phyloP scores from a whole-genome alignment of 1,140 invertebrate genomes.

The Cepaea nemoralis region DNA sequence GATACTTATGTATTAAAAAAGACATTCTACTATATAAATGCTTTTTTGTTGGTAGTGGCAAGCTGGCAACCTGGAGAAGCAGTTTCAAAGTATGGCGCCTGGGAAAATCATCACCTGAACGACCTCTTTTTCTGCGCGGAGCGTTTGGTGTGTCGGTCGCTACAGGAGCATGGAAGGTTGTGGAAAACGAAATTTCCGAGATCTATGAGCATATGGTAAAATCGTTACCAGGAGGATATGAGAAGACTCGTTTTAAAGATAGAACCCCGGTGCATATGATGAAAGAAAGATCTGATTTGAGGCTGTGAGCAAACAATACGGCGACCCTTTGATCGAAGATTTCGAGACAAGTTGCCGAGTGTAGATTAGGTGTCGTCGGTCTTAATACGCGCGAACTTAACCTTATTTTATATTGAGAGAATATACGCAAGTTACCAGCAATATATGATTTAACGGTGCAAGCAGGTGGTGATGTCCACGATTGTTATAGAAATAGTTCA shows the following conservation, averaged over 20 bases:
- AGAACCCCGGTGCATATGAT: background rate
- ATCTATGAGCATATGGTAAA: background rate
- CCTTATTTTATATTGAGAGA: too few species aligned
- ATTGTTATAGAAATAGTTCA: too few species aligned
- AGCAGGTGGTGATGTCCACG: too few species aligned
- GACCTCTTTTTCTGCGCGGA: background rate
- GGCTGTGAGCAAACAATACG: conserved; percentile 7
- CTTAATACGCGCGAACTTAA: too few species aligned
- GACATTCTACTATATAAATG: too few species aligned
- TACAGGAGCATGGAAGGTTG: background rate
- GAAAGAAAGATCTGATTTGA: background rate
- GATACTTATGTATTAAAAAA: too few species aligned
- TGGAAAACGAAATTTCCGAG: background rate
- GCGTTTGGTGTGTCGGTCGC: conserved; percentile 8
- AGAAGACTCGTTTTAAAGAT: background rate
- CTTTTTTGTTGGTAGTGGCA: background rate
- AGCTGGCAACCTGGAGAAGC: background rate
- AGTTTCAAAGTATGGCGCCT: background rate
- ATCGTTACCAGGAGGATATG: background rate
- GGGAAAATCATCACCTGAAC: conserved; percentile 11
- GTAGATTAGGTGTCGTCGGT: too few species aligned
- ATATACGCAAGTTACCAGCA: too few species aligned
- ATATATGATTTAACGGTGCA: too few species aligned
- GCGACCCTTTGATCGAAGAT: background rate
- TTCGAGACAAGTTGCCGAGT: too few species aligned